A percentile compares a stretch with the other conserved stretches of the same genome.
Evolutionary conservation across 2,888 invertebrate species (phyloP).

Genomic region (Chromoteleia sp.): DNA sequence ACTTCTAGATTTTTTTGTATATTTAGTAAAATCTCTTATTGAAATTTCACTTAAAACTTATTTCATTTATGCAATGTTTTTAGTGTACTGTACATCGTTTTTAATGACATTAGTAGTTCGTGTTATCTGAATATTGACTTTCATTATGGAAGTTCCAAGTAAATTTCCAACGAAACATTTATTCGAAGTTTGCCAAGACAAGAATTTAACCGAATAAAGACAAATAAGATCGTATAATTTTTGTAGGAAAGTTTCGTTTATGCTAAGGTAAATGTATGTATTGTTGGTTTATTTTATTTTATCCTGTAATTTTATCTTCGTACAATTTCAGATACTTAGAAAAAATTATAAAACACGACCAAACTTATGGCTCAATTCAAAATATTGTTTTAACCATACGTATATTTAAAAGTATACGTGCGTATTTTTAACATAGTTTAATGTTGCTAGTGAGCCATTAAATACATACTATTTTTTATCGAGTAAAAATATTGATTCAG

Average conservation of each 20-base stretch:
- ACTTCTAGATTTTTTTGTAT: background rate
- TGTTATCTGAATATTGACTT: constrained; percentile 31
- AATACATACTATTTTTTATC: no score
- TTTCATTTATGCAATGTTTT: background rate
- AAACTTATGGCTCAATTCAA: no score
- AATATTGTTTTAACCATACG: no score
- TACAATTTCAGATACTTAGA: no score
- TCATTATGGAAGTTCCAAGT: constrained; percentile 17
- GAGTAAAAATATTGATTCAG: no score
- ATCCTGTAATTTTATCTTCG: no score
- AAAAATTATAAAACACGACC: no score
- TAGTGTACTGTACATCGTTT: constrained; percentile 1
- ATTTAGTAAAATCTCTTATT: background rate
- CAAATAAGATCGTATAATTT: background rate
- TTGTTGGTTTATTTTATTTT: no score
- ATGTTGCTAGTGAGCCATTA: no score
- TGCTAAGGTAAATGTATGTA: background rate
- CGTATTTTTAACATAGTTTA: no score
- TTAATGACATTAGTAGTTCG: constrained; percentile 22
- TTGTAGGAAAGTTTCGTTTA: background rate
- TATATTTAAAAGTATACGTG: no score
- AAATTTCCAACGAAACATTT: constrained; percentile 22
- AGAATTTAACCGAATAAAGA: background rate
- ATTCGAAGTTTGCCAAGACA: constrained; percentile 3
- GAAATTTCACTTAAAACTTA: background rate